Base-by-base conservation (phyloP, 2,797 vertebrate species). In the Onychomys leucogaster region DNA sequence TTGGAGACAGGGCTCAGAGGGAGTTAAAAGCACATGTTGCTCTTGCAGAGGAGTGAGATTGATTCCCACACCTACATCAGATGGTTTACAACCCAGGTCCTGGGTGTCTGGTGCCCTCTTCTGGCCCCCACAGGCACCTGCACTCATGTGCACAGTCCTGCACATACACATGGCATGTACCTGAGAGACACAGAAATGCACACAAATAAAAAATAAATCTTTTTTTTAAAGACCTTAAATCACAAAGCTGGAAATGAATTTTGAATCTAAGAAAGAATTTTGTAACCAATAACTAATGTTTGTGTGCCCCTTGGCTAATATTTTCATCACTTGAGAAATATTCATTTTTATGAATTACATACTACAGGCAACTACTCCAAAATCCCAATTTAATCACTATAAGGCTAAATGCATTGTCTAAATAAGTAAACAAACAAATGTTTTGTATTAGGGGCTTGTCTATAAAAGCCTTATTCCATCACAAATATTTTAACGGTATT, bases 401-500 rank as follows among this genome's bases (percentile, higher is more conserved):
- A 77, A 63, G 96, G 91, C 97, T 98, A 17, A 0, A 96, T 34
- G 1, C 73, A 34, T 57, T 93, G 23, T 67, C 87, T 86, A 81
- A 95, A 80, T 88, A 89, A 85, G 92, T 83, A 69, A 78, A 94
- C 75, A 96, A 97, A 98, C 97, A 87, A 96, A 69, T 91, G 76
- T 49, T 98, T 98, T 98, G 87, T 96, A 90, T 96, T 97, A 94
- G 95, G 95, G 90, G 57, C 37, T 97, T 96, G 67, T 49, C 95
- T 95, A 78, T 97, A 96, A 98, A 97, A 98, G 97, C 55, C 98
- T 98, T 97, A 96, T 97, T 97, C 95, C 96, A 97, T 97, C 96
- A 98, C 98, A 97, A 89, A 96, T 97, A 98, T 94, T 97, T 95
- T 97, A 80, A 95, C 97, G 96, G 65, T 59, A 94, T 86, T 97